A percentile compares a stretch with the other conserved stretches of the same genome.
Conservation (phyloP, 2,888 invertebrate genomes). For the Conops quadrifasciatus region DNA sequence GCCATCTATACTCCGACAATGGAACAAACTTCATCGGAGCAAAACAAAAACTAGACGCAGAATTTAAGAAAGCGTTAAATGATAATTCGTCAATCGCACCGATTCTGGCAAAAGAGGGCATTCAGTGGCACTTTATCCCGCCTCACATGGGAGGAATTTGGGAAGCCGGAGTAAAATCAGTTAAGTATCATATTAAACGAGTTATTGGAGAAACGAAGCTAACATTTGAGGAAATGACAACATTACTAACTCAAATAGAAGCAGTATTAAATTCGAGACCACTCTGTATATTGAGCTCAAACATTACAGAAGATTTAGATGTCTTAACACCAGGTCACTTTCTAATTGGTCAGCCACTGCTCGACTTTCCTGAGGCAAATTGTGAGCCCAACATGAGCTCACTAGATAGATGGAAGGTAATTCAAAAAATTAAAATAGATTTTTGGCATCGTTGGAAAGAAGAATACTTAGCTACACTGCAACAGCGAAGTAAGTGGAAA, state of each 20-base stretch:
- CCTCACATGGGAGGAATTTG: conserved; percentile 5
- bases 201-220: conserved; percentile 1
- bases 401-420: conserved; percentile 18
- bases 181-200: background rate
- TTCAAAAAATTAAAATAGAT: conserved; percentile 15
- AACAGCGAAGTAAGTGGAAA: conserved; percentile 3
- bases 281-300: background rate
- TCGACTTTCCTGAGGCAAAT: background rate
- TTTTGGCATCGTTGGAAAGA: conserved; percentile 27
- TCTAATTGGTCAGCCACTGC: conserved; percentile 22
- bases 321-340: conserved; percentile 26
- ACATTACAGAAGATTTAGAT: background rate
- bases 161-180: conserved; percentile 1
- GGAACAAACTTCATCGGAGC: conserved; percentile 14
- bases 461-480: conserved; percentile 14
- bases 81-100: background rate
- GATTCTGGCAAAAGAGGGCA: background rate
- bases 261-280: conserved; percentile 16
- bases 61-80: background rate
- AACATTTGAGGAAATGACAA: conserved; percentile 10
- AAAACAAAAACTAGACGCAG: background rate
- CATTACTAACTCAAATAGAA: background rate
- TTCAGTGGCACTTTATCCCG: background rate
- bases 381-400: background rate
- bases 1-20: conserved; percentile 12